A percentile compares a stretch with the other conserved stretches of the same genome.
phyloP scores from a whole-genome alignment of 2,888 invertebrate genomes.

The Hyles lineata region DNA sequence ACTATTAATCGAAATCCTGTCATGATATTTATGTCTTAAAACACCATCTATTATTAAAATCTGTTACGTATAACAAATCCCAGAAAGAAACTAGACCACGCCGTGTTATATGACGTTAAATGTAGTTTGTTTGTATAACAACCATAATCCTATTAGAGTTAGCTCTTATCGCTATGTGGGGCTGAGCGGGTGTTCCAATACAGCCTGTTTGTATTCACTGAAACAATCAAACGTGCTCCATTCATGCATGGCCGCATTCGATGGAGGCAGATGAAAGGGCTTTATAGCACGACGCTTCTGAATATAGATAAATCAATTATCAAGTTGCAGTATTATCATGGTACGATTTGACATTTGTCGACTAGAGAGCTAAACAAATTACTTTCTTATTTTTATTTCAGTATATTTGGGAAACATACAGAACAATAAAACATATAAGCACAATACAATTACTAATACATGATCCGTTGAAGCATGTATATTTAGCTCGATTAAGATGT shows the following conservation, averaged over 20 bases:
- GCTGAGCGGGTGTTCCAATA: slow-evolving; percentile 41
- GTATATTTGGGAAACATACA: too few species aligned
- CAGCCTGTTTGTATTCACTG: slow-evolving; percentile 38
- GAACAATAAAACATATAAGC: too few species aligned
- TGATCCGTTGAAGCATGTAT: too few species aligned
- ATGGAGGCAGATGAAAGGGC: slow-evolving; percentile 22
- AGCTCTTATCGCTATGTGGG: slow-evolving; percentile 47
- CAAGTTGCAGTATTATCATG: neutral
- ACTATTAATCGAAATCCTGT: too few species aligned
- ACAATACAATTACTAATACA: too few species aligned
- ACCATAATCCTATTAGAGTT: slow-evolving; percentile 49
- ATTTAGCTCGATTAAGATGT: too few species aligned
- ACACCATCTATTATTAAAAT: too few species aligned
- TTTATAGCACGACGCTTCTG: neutral
- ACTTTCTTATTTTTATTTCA: too few species aligned
- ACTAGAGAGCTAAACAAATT: too few species aligned
- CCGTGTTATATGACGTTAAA: neutral
- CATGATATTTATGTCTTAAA: too few species aligned
- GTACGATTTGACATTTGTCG: neutral
- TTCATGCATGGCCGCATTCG: slow-evolving; percentile 37
- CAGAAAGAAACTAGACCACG: neutral
- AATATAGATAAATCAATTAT: neutral
- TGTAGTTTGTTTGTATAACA: slow-evolving; percentile 39
- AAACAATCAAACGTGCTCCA: slow-evolving; percentile 36
- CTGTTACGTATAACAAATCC: neutral